A percentile compares a stretch with the other conserved stretches of the same genome.
phyloP scores from a whole-genome alignment of 1,140 invertebrate species.

The Paraescarpia echinospica region DNA sequence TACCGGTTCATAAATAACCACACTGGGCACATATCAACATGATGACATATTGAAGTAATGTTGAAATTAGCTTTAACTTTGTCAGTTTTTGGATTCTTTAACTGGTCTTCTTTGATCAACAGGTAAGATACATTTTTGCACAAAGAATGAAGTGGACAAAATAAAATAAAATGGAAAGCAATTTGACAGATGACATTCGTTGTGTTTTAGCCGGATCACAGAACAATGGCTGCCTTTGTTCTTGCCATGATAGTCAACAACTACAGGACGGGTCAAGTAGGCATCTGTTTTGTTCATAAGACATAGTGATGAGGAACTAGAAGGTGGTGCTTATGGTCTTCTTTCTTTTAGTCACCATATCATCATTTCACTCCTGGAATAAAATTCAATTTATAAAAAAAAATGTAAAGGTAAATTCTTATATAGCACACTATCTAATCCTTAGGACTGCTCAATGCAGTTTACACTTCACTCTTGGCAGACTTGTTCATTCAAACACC shows the following conservation, averaged over 20 bases:
- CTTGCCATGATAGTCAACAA: conserved; percentile 89
- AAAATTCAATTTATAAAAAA: neutral
- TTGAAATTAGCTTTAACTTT: neutral
- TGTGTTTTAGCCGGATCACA: conserved; percentile 72
- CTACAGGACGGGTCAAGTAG: conserved; percentile 76
- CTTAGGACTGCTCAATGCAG: no score
- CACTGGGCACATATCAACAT: no score
- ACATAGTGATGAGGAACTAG: neutral
- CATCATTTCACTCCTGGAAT: no score
- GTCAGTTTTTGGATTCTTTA: neutral
- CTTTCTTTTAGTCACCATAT: no score
- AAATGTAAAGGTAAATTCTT: neutral
- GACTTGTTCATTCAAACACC: no score
- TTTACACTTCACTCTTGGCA: no score
- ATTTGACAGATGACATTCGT: neutral
- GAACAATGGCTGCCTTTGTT: conserved; percentile 89
- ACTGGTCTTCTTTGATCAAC: neutral
- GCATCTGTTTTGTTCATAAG: conserved; percentile 9
- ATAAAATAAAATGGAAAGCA: neutral
- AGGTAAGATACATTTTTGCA: neutral
- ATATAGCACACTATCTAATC: neutral
- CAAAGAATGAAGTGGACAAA: neutral
- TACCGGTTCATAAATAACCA: no score
- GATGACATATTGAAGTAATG: no score
- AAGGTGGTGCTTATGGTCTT: neutral